Percentiles rank a stretch among this genome's conserved stretches.
Evolutionary conservation across 2,888 invertebrate genomes (phyloP).

Genomic region (Lysandra coridon): DNA sequence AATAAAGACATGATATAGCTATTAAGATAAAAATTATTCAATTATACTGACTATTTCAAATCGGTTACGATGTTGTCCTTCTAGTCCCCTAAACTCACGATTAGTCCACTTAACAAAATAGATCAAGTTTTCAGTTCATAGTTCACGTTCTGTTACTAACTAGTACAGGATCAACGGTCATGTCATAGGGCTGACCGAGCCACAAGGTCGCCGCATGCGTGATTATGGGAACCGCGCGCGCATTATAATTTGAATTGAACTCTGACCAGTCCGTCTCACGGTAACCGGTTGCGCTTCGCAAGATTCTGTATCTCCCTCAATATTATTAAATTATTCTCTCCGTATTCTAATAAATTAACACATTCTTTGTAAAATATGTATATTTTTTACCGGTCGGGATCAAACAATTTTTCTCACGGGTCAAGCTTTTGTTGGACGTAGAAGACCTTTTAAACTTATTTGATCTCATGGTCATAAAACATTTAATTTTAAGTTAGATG

Average conservation of each 20-base stretch:
- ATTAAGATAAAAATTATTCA: neutral
- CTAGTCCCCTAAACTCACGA: neutral
- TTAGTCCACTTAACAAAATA: neutral
- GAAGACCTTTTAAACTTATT: neutral
- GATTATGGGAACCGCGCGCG: constrained; percentile 60
- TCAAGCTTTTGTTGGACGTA: neutral
- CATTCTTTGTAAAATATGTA: constrained; percentile 47
- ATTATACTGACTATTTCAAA: neutral
- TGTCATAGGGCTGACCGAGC: constrained; percentile 49
- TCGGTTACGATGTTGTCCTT: neutral
- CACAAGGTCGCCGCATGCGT: constrained; percentile 63
- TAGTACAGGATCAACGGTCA: constrained; percentile 69
- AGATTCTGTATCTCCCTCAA: constrained; percentile 52
- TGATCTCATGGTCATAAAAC: neutral
- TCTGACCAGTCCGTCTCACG: constrained; percentile 64
- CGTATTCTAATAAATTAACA: constrained; percentile 56
- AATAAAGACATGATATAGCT: neutral
- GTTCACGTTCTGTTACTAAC: constrained; percentile 34
- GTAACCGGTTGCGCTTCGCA: constrained; percentile 52
- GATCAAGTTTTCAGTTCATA: constrained; percentile 22
- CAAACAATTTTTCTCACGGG: constrained; percentile 37
- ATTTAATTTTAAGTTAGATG: no score
- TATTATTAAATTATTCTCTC: constrained; percentile 58
- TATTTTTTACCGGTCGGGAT: constrained; percentile 39
- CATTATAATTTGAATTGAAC: constrained; percentile 54